Evolutionary conservation across 2,113 vertebrate species (phyloP).

Genomic region (Anas platyrhynchos): DNA sequence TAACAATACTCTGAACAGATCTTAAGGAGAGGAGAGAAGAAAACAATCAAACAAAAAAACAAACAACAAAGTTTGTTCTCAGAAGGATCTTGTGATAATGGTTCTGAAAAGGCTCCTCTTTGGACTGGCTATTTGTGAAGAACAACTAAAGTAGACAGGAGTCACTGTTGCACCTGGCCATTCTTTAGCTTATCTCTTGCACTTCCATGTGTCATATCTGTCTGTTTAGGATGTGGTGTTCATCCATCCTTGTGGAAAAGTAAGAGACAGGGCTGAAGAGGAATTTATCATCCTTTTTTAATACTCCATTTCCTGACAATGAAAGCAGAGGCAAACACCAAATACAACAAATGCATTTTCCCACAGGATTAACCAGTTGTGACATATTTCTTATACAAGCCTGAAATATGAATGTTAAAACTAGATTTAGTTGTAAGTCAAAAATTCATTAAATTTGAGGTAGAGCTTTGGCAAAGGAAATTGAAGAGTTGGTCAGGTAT

Average conservation of each 20-base stretch:
- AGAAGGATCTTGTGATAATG: neutral
- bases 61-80: neutral
- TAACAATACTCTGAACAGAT: neutral
- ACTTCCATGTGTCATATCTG: neutral
- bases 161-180: neutral
- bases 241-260: neutral
- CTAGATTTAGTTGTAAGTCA: neutral
- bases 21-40: neutral
- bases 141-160: neutral
- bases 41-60: fast-evolving
- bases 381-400: neutral
- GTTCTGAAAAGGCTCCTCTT: neutral
- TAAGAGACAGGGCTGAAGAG: neutral
- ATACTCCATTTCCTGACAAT: neutral
- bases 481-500: neutral
- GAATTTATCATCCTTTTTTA: neutral
- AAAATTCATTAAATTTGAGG: neutral
- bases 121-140: neutral
- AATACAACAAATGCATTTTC: neutral
- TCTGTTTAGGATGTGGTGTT: neutral
- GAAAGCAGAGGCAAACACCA: neutral
- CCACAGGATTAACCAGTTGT: neutral
- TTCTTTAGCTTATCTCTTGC: neutral
- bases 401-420: neutral
- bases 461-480: neutral